These are phyloP conservation scores for Apamea anceps DNA, from an alignment of 2,888 invertebrate species.

Conservation along the genomic window DNA sequence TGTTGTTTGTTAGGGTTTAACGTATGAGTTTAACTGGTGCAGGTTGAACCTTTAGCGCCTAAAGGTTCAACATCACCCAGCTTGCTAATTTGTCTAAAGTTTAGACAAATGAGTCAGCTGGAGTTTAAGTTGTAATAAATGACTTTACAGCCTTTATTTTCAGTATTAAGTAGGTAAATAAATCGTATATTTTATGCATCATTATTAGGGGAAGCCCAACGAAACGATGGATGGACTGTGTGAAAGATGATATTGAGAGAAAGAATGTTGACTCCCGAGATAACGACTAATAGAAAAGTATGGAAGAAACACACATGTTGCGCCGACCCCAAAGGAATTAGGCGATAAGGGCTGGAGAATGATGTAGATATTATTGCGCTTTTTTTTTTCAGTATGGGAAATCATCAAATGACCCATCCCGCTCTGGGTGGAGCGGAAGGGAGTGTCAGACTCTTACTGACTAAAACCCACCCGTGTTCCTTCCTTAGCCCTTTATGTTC, in stretches of 20 bases:
- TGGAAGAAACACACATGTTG: neutral
- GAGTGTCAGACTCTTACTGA: too few species aligned
- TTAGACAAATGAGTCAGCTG: neutral
- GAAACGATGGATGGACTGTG: neutral
- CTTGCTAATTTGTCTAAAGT: neutral
- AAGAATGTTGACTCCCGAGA: neutral
- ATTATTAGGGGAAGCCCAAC: neutral
- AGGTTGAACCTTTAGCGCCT: neutral
- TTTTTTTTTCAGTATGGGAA: too few species aligned
- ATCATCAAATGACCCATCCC: too few species aligned
- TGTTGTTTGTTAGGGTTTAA: slow-evolving; percentile 33
- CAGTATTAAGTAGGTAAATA: neutral
- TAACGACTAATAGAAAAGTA: neutral
- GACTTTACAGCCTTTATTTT: neutral
- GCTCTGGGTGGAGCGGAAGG: too few species aligned
- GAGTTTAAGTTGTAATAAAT: slow-evolving; percentile 1
- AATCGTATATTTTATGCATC: neutral
- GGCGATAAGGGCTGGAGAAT: neutral
- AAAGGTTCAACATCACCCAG: neutral
- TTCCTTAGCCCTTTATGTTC: too few species aligned
- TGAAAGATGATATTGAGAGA: neutral
- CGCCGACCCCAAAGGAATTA: neutral
- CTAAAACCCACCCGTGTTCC: too few species aligned
- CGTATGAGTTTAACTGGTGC: neutral
- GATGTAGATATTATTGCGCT: neutral